Evolutionary conservation across 2,113 vertebrate species (phyloP), one percentile per base, ranked within the genome.

Genomic region (Datnioides undecimradiatus): DNA sequence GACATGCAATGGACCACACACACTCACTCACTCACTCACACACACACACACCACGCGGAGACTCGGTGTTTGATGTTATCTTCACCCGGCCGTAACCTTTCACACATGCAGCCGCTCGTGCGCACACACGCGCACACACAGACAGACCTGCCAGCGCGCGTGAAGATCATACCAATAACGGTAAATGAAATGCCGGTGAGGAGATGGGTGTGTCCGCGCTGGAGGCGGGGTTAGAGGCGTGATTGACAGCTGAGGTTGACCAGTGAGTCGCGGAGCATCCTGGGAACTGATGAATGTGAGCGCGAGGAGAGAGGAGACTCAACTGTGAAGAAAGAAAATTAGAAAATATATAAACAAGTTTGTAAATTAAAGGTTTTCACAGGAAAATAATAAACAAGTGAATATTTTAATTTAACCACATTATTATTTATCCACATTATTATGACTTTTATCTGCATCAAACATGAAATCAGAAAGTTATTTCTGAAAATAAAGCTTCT

Each of bases 201-300:
- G 43, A 87, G 57, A 88, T 87, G 79, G 90, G 91, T 87, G 90
- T 90, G 91, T 82, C 68, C 41, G 38, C 27, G 9, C 38, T 12
- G 73, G 45, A 25, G 90, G 90, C 87, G 87, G 86, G 78, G n/a
- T 2, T 27, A 41, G 4, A 29, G 23, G 2, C 5, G 0, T 62
- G 90, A 91, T 49, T 84, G 90, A 91, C 84, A 85, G 85, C 60
- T 19, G 36, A 41, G 13, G 49, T n/a, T n/a, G 66, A 52, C 82
- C 87, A 84, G 16, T 75, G 38, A 76, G 19, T 25, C 10, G 6
- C 13, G 14, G 49, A 12, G 40, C 19, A 4, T 13, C 16, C 4
- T 2, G 38, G 43, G 19, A 2, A 46, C 17, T 0, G 64, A 45
- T 63, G 65, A 55, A 16, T 8, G 60, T 9, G n/a, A n/a, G n/a